Conservation (phyloP, 2,113 vertebrate species). For the Nipponia nippon region DNA sequence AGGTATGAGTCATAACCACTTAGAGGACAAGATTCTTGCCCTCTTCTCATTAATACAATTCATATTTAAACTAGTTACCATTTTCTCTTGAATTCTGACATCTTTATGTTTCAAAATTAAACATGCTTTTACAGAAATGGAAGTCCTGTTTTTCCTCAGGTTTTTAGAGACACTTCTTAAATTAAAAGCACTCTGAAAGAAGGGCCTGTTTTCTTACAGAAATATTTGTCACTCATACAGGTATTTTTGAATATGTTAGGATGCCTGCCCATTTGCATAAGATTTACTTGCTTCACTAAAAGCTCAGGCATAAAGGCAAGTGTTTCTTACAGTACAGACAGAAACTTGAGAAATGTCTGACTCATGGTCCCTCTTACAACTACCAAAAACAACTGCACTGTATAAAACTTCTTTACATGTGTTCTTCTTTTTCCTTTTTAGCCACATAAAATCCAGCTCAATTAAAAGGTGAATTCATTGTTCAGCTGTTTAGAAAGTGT, state of each 20-base stretch:
- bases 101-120: constrained; percentile 20
- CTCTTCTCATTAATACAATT: constrained; percentile 56
- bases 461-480: neutral
- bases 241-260: neutral
- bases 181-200: neutral
- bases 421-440: neutral
- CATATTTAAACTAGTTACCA: constrained; percentile 55
- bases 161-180: neutral
- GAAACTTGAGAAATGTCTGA: neutral
- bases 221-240: neutral
- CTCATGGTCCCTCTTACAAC: neutral
- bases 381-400: neutral
- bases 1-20: constrained; percentile 56
- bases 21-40: constrained; percentile 29
- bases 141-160: neutral
- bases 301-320: neutral
- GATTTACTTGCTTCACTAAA: neutral
- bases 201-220: neutral
- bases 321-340: neutral
- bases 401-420: neutral
- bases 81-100: constrained; percentile 22
- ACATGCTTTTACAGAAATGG: constrained; percentile 3
- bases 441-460: neutral
- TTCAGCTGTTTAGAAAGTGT: neutral
- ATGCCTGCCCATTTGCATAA: neutral